Base-by-base conservation (phyloP, 2,888 invertebrate species). In the Drosophila monieri region DNA sequence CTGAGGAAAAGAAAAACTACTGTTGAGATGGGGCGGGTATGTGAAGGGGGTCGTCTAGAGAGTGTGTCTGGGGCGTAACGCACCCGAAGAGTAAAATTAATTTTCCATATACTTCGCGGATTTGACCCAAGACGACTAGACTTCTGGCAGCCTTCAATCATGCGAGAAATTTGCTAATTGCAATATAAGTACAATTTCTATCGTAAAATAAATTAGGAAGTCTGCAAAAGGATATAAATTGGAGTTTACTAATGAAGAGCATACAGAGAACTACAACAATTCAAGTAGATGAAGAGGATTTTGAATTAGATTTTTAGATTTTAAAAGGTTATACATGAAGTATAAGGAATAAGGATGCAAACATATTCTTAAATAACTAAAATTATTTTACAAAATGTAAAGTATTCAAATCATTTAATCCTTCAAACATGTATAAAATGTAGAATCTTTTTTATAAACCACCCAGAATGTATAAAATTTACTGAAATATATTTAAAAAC, bases 181-280 rank as follows among this genome's bases (percentile, higher is more conserved):
- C 81, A 78, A 79, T 78, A 78, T 74, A 85, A 86, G 74, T 75
- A 83, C 79, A 85, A 83, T 83, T 78, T 81, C 85, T 73, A 85
- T 78, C 85, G 79, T 84, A 85, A 84, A 84, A 67, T 21, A 55
- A 56, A 61, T 61, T 39, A 60, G 43, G 32, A 12, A 48, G 27
- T 15, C 15, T 41, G 18, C 1, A 48, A 30, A 47, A 47, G 15
- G 15, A 14, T 14, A 27, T 27, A 27, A 27, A 27, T 30, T n/a
- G 10, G 25, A 8, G 4, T 18, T 18, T 18, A 18, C 39, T 39
- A 35, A 43, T 30, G 15, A 21, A 18, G 41, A 44, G 6, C 12
- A n/a, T 12, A 12, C 15, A 30, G 4, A 30, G 18, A 14, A 46
- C 9, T 2, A 30, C 9, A 35, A 55, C 9, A 27, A 27, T 9